Conservation (phyloP, 2,797 vertebrate genomes). For the Discoglossus pictus region DNA sequence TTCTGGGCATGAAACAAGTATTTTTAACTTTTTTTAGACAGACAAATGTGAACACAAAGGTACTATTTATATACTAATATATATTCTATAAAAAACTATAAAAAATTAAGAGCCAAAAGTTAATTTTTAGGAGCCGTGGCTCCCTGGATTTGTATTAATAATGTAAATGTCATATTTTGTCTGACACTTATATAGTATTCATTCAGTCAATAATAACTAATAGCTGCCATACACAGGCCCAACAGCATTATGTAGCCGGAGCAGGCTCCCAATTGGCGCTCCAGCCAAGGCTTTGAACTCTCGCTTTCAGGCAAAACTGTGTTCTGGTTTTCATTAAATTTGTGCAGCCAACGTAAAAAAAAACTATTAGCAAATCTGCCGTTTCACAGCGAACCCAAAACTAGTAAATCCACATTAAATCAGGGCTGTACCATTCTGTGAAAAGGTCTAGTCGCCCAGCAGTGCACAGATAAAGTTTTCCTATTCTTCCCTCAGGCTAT, state of each 20-base stretch:
- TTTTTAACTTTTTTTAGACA: too few species aligned
- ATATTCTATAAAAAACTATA: too few species aligned
- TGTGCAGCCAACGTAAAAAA: slow-evolving; percentile 53
- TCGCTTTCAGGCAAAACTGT: neutral
- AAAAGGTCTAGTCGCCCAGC: slow-evolving; percentile 50
- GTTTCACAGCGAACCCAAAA: slow-evolving; percentile 62
- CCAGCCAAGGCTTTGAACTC: slow-evolving; percentile 13
- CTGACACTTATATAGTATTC: slow-evolving; percentile 3
- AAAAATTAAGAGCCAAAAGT: slow-evolving; percentile 4
- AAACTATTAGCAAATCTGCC: slow-evolving; percentile 63
- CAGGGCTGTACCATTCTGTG: slow-evolving; percentile 48
- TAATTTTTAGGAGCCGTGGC: slow-evolving; percentile 7
- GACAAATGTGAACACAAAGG: too few species aligned
- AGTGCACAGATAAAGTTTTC: slow-evolving; percentile 40
- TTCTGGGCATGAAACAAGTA: too few species aligned
- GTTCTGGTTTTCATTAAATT: slow-evolving; percentile 53
- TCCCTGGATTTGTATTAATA: too few species aligned
- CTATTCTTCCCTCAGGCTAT: slow-evolving; percentile 62
- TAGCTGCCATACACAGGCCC: slow-evolving; percentile 5
- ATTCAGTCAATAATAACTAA: neutral
- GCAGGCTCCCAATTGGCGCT: neutral
- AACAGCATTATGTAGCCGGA: slow-evolving; percentile 2
- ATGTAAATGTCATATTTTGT: neutral
- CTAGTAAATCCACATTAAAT: slow-evolving; percentile 58
- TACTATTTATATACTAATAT: too few species aligned